These are phyloP conservation scores for Cottoperca gobio DNA, from an alignment of 2,797 vertebrate genomes.

Conservation along the genomic window DNA sequence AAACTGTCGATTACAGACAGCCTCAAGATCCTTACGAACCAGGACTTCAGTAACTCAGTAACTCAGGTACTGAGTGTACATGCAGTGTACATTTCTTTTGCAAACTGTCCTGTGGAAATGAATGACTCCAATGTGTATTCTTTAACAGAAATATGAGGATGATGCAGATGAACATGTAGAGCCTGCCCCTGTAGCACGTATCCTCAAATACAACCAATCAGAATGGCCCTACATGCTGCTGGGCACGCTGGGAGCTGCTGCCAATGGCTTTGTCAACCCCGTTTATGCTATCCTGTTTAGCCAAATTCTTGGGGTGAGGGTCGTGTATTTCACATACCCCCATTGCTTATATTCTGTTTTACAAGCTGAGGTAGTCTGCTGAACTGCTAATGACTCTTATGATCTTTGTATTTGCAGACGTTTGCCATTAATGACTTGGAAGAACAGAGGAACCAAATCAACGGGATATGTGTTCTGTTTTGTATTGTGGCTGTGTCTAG, in stretches of 20 bases:
- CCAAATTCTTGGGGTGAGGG: slow-evolving; percentile 87
- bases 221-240: slow-evolving; percentile 89
- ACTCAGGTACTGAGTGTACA: too few relatives aligned
- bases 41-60: too few relatives aligned
- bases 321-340: neutral
- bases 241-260: slow-evolving; percentile 85
- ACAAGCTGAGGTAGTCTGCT: neutral
- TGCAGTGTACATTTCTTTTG: too few relatives aligned
- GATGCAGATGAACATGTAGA: slow-evolving; percentile 54
- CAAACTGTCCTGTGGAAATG: neutral
- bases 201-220: slow-evolving; percentile 86
- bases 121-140: neutral
- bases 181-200: slow-evolving; percentile 80
- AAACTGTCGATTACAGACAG: slow-evolving; percentile 68
- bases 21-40: slow-evolving; percentile 36
- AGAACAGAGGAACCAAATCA: slow-evolving; percentile 80
- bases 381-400: neutral
- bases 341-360: neutral
- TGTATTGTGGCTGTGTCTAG: slow-evolving; percentile 78
- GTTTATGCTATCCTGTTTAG: slow-evolving; percentile 88
- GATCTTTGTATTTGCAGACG: slow-evolving; percentile 74
- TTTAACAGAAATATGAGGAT: slow-evolving; percentile 55
- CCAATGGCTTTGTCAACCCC: slow-evolving; percentile 86
- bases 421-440: slow-evolving; percentile 82
- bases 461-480: slow-evolving; percentile 85